Conservation (phyloP, 1,140 invertebrate genomes). For the Drosophila prosaltans region DNA sequence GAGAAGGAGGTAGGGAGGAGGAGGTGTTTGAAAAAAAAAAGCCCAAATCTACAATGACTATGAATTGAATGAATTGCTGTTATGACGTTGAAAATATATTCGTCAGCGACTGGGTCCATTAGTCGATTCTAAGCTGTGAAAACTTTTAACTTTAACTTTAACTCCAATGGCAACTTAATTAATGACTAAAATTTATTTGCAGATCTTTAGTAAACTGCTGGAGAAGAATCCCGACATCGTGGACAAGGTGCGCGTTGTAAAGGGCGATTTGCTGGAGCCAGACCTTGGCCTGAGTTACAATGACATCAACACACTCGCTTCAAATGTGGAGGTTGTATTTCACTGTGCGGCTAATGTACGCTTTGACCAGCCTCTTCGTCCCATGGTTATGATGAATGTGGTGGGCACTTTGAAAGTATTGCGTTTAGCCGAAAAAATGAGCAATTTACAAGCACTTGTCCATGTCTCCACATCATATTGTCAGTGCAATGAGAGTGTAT, state of each 20-base stretch:
- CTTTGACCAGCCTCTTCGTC: constrained; percentile 93
- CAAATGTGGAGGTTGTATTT: constrained; percentile 91
- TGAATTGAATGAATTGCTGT: constrained; percentile 54
- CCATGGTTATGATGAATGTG: constrained; percentile 88
- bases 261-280: constrained; percentile 92
- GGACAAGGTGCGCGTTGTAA: constrained; percentile 90
- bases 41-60: constrained; percentile 73
- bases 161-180: constrained; percentile 43
- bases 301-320: constrained; percentile 85
- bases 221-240: constrained; percentile 86
- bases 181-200: constrained; percentile 58
- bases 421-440: constrained; percentile 88
- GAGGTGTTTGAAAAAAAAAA: constrained; percentile 37
- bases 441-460: constrained; percentile 88
- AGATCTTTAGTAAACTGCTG: constrained; percentile 89
- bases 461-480: constrained; percentile 93
- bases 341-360: constrained; percentile 96
- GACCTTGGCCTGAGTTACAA: constrained; percentile 88
- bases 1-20: constrained; percentile 1
- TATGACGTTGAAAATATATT: constrained; percentile 22
- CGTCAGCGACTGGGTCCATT: constrained; percentile 51
- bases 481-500: constrained; percentile 87
- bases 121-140: constrained; percentile 50
- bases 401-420: constrained; percentile 87
- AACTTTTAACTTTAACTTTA: constrained; percentile 12